A percentile compares a stretch with the other conserved stretches of the same genome.
These are phyloP conservation scores for Trachymyrmex cornetzi DNA, from an alignment of 1,140 invertebrate genomes.

Conservation along the genomic window DNA sequence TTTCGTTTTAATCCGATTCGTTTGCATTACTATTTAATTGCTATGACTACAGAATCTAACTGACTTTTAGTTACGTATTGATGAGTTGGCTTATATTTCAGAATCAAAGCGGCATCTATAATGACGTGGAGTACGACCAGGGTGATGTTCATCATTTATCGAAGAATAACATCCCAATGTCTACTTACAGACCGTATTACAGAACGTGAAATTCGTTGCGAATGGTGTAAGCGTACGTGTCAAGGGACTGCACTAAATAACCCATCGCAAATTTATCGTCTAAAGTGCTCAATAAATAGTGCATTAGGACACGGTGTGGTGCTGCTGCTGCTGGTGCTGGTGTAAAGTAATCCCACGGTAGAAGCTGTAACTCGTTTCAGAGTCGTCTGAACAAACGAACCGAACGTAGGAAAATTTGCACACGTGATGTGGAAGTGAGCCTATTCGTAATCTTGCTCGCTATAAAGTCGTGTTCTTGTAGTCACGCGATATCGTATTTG, in stretches of 20 bases:
- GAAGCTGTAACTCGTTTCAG: slow-evolving; percentile 11
- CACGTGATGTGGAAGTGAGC: not conserved
- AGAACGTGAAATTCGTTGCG: slow-evolving; percentile 80
- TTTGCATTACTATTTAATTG: slow-evolving; percentile 1
- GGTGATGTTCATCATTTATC: slow-evolving; percentile 88
- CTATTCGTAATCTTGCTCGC: slow-evolving; percentile 6
- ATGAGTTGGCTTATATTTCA: slow-evolving; percentile 75
- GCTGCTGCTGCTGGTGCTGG: not conserved
- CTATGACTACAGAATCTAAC: not conserved
- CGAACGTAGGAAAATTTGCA: slow-evolving; percentile 16
- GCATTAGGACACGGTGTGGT: slow-evolving; percentile 23
- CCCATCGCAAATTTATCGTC: slow-evolving; percentile 30
- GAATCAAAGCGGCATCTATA: slow-evolving; percentile 96
- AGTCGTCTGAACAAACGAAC: slow-evolving; percentile 18
- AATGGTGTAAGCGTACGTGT: not conserved
- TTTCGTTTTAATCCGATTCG: not conserved
- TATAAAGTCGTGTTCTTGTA: slow-evolving; percentile 42
- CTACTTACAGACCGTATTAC: slow-evolving; percentile 89
- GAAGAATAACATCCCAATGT: slow-evolving; percentile 90
- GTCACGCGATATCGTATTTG: slow-evolving; percentile 36
- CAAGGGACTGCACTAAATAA: slow-evolving; percentile 18
- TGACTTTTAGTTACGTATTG: not conserved
- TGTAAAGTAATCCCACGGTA: slow-evolving; percentile 5
- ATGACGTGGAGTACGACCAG: slow-evolving; percentile 94
- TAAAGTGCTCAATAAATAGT: slow-evolving; percentile 57